Conservation (phyloP, 2,888 invertebrate genomes). For the Autographa pulchrina region DNA sequence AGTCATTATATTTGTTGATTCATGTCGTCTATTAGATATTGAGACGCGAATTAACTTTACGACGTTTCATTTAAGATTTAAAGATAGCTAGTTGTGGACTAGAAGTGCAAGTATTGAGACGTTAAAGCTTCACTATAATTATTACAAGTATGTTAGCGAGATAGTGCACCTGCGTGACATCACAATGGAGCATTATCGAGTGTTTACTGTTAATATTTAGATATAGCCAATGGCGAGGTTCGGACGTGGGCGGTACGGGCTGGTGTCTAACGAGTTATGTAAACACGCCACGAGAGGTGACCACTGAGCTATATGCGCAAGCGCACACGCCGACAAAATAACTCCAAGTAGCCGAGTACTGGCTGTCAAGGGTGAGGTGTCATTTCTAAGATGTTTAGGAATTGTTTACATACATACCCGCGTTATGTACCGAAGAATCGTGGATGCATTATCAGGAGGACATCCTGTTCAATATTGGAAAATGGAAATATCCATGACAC, state of each 20-base stretch:
- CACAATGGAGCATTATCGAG: conserved; percentile 78
- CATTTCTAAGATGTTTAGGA: conserved; percentile 70
- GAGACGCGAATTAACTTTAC: background rate
- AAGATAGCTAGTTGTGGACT: background rate
- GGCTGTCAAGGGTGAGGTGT: conserved; percentile 70
- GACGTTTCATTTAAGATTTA: conserved; percentile 18
- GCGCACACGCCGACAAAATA: conserved; percentile 72
- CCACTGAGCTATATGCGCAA: conserved; percentile 76
- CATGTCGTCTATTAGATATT: background rate
- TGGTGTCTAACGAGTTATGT: conserved; percentile 85
- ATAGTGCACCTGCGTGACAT: conserved; percentile 75
- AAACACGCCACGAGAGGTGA: conserved; percentile 75
- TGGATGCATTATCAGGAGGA: conserved; percentile 41
- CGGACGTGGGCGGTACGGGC: conserved; percentile 79
- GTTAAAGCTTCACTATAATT: conserved; percentile 48
- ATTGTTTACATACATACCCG: conserved; percentile 54
- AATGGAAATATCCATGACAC: conserved; percentile 33
- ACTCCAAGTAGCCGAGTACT: conserved; percentile 76
- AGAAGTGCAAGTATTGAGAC: conserved; percentile 26
- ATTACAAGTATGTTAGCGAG: conserved; percentile 52
- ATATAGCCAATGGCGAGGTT: conserved; percentile 70
- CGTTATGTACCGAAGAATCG: conserved; percentile 51
- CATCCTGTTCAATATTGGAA: conserved; percentile 53
- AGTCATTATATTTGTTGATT: conserved; percentile 2
- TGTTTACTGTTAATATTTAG: conserved; percentile 79